Conservation (phyloP, 1,140 invertebrate species). For the Ceratosolen fusciceps region DNA sequence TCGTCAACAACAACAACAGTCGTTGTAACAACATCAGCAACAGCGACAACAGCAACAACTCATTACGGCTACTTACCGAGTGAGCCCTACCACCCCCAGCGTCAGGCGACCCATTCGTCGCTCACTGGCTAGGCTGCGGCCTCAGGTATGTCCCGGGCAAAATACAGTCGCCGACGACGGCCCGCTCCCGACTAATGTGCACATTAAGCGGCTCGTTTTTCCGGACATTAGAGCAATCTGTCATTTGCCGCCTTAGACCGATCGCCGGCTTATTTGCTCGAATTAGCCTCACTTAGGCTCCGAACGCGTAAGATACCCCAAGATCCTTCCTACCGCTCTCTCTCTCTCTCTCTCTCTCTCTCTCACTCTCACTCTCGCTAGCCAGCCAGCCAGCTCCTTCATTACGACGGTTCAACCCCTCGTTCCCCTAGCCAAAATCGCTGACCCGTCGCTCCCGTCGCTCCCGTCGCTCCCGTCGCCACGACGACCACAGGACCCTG, state of each 20-base stretch:
- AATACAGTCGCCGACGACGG: constrained; percentile 8
- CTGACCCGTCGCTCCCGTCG: no score
- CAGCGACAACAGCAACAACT: not conserved
- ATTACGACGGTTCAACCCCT: no score
- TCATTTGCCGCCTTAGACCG: not conserved
- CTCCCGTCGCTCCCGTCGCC: no score
- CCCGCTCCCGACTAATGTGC: constrained; percentile 29
- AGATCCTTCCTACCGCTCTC: not conserved
- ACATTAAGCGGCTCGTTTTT: constrained; percentile 39
- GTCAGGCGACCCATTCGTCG: no score
- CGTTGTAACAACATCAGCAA: no score
- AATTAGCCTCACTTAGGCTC: constrained; percentile 16
- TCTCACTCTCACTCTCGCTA: no score
- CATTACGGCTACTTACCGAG: constrained; percentile 30
- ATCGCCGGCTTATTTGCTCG: constrained; percentile 11
- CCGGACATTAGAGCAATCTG: constrained; percentile 16
- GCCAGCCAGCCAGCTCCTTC: no score
- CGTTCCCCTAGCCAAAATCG: no score
- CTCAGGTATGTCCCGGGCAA: not conserved
- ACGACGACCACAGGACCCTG: no score
- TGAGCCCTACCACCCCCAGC: no score
- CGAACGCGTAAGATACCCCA: not conserved
- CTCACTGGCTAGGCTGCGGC: not conserved
- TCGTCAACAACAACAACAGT: no score
- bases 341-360: no score